Evolutionary conservation across 2,113 vertebrate genomes (phyloP).

Genomic region (Amblyopsis rosae): DNA sequence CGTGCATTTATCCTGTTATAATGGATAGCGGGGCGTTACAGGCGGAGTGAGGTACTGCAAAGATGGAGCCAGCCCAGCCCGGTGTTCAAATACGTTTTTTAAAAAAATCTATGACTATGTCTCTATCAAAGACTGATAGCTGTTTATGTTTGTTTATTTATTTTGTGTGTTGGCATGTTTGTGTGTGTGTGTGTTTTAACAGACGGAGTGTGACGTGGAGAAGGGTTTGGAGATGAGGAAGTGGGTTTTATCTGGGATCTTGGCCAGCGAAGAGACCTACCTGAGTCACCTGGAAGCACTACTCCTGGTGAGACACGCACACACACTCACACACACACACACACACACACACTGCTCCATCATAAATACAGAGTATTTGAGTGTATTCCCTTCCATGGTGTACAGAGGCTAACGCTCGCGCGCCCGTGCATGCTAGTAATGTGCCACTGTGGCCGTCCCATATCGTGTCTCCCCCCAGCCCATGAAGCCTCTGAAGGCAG

Average conservation of each 20-base stretch:
- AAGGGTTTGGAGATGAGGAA: slow-evolving; percentile 98
- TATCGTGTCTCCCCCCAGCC: slow-evolving; percentile 76
- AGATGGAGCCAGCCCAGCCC: too few relatives aligned
- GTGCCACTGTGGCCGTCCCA: neutral
- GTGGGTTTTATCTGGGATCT: slow-evolving; percentile 96
- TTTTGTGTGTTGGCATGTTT: too few relatives aligned
- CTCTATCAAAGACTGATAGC: neutral
- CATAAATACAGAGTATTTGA: too few relatives aligned
- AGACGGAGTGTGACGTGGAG: slow-evolving; percentile 94
- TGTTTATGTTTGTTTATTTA: neutral
- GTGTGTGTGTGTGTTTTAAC: slow-evolving; percentile 32
- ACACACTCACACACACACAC: slow-evolving; percentile 7
- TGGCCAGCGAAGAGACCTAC: slow-evolving; percentile 95
- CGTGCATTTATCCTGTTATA: too few relatives aligned
- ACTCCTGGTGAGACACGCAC: slow-evolving; percentile 83
- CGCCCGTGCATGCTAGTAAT: too few relatives aligned
- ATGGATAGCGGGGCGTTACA: too few relatives aligned
- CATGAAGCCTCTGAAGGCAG: slow-evolving; percentile 97
- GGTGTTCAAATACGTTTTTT: too few relatives aligned
- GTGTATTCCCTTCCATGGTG: too few relatives aligned
- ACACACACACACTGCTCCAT: neutral
- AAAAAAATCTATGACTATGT: too few relatives aligned
- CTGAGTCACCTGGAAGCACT: slow-evolving; percentile 95
- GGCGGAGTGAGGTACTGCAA: too few relatives aligned
- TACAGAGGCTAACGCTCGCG: too few relatives aligned